These are phyloP conservation scores for Syrrhaptes paradoxus DNA, from an alignment of 2,113 vertebrate genomes.

Conservation along the genomic window DNA sequence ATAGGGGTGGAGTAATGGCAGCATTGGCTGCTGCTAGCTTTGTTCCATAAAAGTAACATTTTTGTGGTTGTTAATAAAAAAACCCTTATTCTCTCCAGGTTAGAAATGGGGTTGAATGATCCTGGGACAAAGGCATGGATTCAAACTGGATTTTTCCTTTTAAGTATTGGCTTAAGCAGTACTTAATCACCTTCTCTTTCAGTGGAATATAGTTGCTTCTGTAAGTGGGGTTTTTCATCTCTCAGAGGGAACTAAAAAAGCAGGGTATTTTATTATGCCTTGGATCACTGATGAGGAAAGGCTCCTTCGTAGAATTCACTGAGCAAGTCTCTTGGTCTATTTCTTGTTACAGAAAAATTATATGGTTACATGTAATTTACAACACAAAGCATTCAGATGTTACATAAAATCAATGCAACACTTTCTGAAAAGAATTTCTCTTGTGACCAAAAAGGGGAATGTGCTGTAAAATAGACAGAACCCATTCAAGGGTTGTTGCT, in stretches of 20 bases:
- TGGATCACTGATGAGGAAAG: conserved; percentile 49
- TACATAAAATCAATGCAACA: background rate
- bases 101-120: background rate
- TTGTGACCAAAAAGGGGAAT: background rate
- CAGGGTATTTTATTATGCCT: background rate
- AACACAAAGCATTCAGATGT: conserved; percentile 9
- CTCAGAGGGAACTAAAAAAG: conserved; percentile 12
- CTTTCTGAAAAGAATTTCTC: conserved; percentile 34
- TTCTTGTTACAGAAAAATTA: conserved; percentile 31
- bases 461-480: background rate
- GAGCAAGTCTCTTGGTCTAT: conserved; percentile 33
- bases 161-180: background rate
- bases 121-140: background rate
- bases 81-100: background rate
- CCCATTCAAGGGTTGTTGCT: background rate
- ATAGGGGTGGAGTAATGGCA: background rate
- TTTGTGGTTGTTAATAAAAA: conserved; percentile 8
- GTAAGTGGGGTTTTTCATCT: background rate
- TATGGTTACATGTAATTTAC: background rate
- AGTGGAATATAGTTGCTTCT: background rate
- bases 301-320: conserved; percentile 45
- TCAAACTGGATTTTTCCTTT: conserved; percentile 10
- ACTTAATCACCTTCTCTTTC: conserved; percentile 26
- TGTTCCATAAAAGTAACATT: background rate
- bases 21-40: background rate